These are phyloP conservation scores for Bubalus kerabau DNA, from an alignment of 2,113 vertebrate genomes.

Conservation along the genomic window DNA sequence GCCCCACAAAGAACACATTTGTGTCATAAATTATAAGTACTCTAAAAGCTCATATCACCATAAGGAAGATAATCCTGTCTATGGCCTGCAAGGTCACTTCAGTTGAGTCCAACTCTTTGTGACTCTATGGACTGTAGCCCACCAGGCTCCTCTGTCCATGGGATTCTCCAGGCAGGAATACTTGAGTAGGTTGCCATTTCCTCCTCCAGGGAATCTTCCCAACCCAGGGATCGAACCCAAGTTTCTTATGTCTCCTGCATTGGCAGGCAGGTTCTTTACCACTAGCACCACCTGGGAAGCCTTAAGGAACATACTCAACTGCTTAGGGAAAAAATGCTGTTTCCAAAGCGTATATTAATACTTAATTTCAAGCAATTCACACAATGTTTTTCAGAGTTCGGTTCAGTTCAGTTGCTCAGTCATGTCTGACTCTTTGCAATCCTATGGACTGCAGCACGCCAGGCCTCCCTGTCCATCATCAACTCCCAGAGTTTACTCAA, in stretches of 20 bases:
- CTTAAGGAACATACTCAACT: not conserved
- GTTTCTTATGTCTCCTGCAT: not conserved
- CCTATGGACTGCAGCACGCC: accelerated
- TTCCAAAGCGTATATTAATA: not conserved
- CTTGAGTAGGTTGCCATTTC: not conserved
- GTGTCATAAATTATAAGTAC: not conserved
- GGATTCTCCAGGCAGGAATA: not conserved
- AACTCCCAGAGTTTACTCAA: not conserved
- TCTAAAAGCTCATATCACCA: not conserved
- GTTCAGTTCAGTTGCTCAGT: not conserved
- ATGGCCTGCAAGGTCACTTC: not conserved
- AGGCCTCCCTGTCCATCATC: not conserved
- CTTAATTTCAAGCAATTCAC: not conserved
- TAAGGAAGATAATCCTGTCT: not conserved
- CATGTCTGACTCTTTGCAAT: accelerated
- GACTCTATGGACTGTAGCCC: not conserved
- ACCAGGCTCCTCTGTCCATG: not conserved
- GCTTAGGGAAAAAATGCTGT: not conserved
- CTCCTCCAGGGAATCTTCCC: not conserved
- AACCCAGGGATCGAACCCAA: not conserved
- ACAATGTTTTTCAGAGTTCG: not conserved
- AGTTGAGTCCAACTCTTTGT: not conserved
- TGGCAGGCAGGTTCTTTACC: not conserved
- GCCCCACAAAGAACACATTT: not conserved
- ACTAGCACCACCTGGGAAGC: not conserved